Percentiles rank a stretch among this genome's conserved stretches.
Evolutionary conservation across 2,797 vertebrate genomes (phyloP).

Genomic region (Carapus acus): DNA sequence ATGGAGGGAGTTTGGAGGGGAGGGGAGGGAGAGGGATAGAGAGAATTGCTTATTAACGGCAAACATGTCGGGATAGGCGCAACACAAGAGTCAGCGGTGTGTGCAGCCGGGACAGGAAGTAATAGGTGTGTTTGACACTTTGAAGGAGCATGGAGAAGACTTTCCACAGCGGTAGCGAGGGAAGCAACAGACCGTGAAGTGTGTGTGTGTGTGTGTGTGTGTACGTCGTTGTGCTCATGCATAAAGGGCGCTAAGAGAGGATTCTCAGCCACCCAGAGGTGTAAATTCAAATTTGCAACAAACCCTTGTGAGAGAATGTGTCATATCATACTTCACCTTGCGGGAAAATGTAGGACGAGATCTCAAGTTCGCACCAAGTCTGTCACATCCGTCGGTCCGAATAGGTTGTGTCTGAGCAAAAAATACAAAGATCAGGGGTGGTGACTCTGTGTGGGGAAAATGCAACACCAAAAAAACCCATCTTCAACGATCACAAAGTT

Average conservation of each 20-base stretch:
- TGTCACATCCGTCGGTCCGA: too few relatives aligned
- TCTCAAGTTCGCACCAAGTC: too few relatives aligned
- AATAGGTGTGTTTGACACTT: conserved; percentile 47
- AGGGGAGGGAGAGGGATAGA: conserved; percentile 16
- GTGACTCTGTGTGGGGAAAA: too few relatives aligned
- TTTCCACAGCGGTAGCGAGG: conserved; percentile 42
- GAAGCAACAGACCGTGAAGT: conserved; percentile 37
- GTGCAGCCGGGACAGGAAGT: conserved; percentile 19
- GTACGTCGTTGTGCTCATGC: conserved; percentile 4
- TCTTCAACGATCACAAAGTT: not conserved
- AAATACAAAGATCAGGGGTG: too few relatives aligned
- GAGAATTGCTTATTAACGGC: conserved; percentile 8
- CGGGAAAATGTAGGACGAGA: too few relatives aligned
- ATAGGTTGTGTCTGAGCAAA: too few relatives aligned
- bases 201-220: conserved; percentile 4
- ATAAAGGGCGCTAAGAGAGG: not conserved
- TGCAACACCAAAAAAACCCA: not conserved
- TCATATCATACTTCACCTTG: not conserved
- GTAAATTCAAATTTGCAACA: not conserved
- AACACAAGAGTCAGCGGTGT: conserved; percentile 27
- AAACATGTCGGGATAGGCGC: conserved; percentile 1
- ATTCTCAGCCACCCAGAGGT: not conserved
- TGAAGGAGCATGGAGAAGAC: conserved; percentile 26
- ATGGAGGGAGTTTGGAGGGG: conserved; percentile 10
- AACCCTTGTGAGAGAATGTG: not conserved